Evolutionary conservation across 2,888 invertebrate genomes (phyloP), one percentile per base, ranked within the genome.

Genomic region (Polymixis flavicincta): DNA sequence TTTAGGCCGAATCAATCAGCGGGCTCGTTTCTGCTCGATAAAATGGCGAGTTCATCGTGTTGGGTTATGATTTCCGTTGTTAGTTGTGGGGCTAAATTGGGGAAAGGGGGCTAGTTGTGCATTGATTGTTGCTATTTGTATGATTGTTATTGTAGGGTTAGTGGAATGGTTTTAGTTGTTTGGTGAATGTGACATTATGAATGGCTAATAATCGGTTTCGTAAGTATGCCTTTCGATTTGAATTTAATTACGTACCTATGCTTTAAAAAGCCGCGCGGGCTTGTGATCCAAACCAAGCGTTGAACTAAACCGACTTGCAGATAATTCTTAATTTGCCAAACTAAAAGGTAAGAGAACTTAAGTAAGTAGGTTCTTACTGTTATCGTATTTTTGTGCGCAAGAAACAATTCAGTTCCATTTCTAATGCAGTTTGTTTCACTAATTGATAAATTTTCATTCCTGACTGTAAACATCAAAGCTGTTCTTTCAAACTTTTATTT

Each of bases 1-100:
- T 80, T 86, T 87, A 85, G 72, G 65, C 71, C 42, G 67, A 83
- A 87, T 87, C 87, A 86, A 85, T 87, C 85, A 85, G 83, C 32
- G 48, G 60, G 52, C 70, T 71, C 76, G 66, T 80, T 83, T 81
- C 75, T 77, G 71, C 71, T 71, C 76, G 85, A 83, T 83, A 85
- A 81, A 79, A 77, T 83, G 57, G 64, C 48, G 63, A 84, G 76
- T 82, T 68, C 79, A 85, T 87, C 74, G 78, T 72, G 70, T 74
- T 25, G 69, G 76, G 73, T 85, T 85, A 87, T 83, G 77, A 83
- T 76, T 87, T 82, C 55, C 68, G 75, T 72, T 81, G 73, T 75
- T 45, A 60, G 74, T 55, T 76, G 55, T 65, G 17, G 19, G 28
- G 37, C 32, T 71, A 37, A 70, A 84, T 84, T 80, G 63, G 50